Evolutionary conservation across 2,888 invertebrate genomes (phyloP), one percentile per base, ranked within the genome.

Genomic region (Acrocera orbiculus): DNA sequence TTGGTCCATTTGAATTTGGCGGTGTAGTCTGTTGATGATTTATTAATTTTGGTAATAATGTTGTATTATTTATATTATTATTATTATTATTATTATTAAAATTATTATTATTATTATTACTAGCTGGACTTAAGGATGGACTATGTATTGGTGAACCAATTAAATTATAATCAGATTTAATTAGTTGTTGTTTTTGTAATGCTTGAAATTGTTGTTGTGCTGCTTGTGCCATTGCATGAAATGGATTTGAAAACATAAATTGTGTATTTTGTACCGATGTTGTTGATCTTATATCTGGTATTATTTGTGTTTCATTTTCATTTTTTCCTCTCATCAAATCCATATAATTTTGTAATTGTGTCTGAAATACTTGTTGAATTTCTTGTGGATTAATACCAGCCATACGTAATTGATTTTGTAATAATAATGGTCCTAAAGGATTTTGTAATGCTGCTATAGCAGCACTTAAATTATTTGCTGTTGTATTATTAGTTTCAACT

Each of bases 181-280:
- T 25, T 30, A 30, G 71, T 37, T 69, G 68, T 32, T 68, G 63
- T 43, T 77, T 75, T 45, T 83, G 82, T 37, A 85, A 64, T 44
- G 80, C 80, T 50, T 83, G 82, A 38, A 82, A 64, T 54, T 83
- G 82, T 47, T 77, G 78, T 52, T 79, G 79, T 27, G 79, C 79
- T 23, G 77, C 78, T 56, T 81, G 80, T 32, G 81, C 81, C 50
- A 85, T 74, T 5, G 79, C 79, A 54, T 85, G 85, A 56, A 58
- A 44, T 4, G 54, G 79, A 58, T 79, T 80, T 54, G 80, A 80
- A 34, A 81, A 59, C 54, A 80, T 72, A 52, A 79, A 76, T 52
- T 79, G 80, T 15, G 76, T 69, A 46, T 52, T 50, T 14, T 17
- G 34, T 0, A 54, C 14, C 8, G 26, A 27, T 23, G 9, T 27